phyloP scores from a whole-genome alignment of 2,888 invertebrate species.

The Latheticus oryzae region DNA sequence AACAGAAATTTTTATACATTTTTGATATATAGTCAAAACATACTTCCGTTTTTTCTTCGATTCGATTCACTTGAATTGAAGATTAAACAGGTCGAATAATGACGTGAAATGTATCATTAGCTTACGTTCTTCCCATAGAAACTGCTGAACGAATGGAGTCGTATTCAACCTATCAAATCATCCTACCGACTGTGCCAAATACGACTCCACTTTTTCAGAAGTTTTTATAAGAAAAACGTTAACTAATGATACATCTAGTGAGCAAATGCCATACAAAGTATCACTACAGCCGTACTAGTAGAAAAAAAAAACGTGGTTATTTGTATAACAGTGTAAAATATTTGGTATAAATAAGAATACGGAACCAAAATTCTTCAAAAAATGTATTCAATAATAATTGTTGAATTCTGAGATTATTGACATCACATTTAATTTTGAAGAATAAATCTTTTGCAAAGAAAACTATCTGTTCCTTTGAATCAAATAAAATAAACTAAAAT shows the following conservation, averaged over 20 bases:
- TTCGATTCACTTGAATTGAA: conserved; percentile 38
- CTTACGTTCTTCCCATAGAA: too few species aligned
- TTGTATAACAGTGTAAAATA: conserved; percentile 42
- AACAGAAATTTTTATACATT: conserved; percentile 40
- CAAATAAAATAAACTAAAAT: conserved; percentile 11
- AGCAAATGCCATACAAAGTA: conserved; percentile 58
- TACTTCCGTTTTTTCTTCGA: conserved; percentile 45
- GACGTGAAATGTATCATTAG: too few species aligned
- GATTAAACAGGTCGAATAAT: conserved; percentile 43
- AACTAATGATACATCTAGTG: too few species aligned
- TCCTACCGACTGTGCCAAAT: too few species aligned
- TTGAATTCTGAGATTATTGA: conserved; percentile 63
- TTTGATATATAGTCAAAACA: conserved; percentile 37
- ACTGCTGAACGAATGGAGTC: too few species aligned
- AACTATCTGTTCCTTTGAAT: conserved; percentile 46
- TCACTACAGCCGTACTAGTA: conserved; percentile 50
- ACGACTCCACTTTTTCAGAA: too few species aligned
- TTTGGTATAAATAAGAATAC: conserved; percentile 41
- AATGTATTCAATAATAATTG: conserved; percentile 31
- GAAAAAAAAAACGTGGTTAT: conserved; percentile 35
- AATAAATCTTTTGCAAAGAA: conserved; percentile 54
- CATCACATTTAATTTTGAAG: conserved; percentile 66
- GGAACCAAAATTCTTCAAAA: conserved; percentile 25
- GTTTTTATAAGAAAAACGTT: too few species aligned
- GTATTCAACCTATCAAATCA: too few species aligned